These are phyloP conservation scores for Nymphalis urticae DNA, from an alignment of 2,888 invertebrate genomes.

Conservation along the genomic window DNA sequence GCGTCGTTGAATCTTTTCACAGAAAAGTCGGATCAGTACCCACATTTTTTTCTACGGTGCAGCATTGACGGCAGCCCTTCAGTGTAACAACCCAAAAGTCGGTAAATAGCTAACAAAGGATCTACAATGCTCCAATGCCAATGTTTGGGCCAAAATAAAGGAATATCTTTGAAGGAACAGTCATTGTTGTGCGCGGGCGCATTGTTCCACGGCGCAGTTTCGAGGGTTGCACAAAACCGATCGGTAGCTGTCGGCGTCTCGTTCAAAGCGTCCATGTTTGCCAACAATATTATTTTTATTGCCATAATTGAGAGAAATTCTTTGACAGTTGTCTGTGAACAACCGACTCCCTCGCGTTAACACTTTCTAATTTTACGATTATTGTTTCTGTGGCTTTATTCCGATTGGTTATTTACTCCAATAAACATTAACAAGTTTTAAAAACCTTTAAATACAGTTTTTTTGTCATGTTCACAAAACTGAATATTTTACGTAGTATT, in stretches of 20 bases:
- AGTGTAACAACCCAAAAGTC: slow-evolving; percentile 75
- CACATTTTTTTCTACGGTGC: slow-evolving; percentile 52
- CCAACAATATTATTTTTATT: slow-evolving; percentile 79
- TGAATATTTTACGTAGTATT: too few species aligned
- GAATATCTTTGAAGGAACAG: slow-evolving; percentile 66
- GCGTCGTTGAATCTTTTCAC: slow-evolving; percentile 60
- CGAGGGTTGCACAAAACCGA: slow-evolving; percentile 76
- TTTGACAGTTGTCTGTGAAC: slow-evolving; percentile 52
- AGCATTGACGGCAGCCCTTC: slow-evolving; percentile 57
- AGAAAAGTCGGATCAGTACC: slow-evolving; percentile 52
- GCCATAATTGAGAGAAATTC: slow-evolving; percentile 72
- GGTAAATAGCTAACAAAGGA: slow-evolving; percentile 77
- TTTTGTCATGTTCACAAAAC: too few species aligned
- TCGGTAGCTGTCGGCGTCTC: slow-evolving; percentile 70
- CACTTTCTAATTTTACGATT: slow-evolving; percentile 66
- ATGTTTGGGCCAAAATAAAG: slow-evolving; percentile 79
- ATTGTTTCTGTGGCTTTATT: slow-evolving; percentile 40
- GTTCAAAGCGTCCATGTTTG: slow-evolving; percentile 72
- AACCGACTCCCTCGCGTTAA: slow-evolving; percentile 45
- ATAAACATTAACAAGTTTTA: background rate
- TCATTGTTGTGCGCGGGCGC: slow-evolving; percentile 59
- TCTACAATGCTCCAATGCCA: slow-evolving; percentile 74
- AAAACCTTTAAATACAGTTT: too few species aligned
- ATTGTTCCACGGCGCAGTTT: slow-evolving; percentile 57
- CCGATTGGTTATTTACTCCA: slow-evolving; percentile 19